Evolutionary conservation across 2,113 vertebrate species (phyloP).

Genomic region (Thymallus thymallus): DNA sequence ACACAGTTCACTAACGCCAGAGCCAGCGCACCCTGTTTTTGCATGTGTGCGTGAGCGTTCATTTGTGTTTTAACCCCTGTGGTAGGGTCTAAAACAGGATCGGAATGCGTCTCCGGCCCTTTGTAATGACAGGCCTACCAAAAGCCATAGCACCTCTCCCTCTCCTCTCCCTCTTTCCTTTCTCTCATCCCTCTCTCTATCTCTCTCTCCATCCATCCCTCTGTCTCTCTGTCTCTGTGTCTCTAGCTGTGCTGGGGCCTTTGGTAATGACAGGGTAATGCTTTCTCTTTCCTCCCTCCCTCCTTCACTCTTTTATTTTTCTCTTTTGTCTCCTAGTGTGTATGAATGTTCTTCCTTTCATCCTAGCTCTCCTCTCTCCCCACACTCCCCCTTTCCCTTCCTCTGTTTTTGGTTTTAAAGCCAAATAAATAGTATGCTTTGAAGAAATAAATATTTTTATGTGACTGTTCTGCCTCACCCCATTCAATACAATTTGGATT

Average conservation of each 20-base stretch:
- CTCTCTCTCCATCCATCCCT: not conserved
- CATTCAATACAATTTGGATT: conserved; percentile 55
- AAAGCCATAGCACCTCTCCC: conserved; percentile 73
- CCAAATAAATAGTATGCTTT: conserved; percentile 64
- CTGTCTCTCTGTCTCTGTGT: not conserved
- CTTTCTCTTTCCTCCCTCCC: not conserved
- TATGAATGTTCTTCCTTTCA: conserved; percentile 44
- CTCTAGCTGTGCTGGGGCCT: not conserved
- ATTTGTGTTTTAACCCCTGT: conserved; percentile 49
- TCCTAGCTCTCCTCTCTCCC: conserved; percentile 12
- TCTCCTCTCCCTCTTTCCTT: conserved; percentile 46
- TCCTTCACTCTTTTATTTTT: conserved; percentile 12
- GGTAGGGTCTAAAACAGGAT: conserved; percentile 74
- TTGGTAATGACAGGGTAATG: not conserved
- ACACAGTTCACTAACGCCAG: conserved; percentile 50
- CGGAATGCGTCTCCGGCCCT: conserved; percentile 70
- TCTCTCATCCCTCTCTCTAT: not conserved
- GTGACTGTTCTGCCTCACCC: conserved; percentile 35
- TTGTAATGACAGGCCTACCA: conserved; percentile 76
- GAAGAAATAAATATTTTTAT: conserved; percentile 68
- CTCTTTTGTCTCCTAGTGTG: conserved; percentile 51
- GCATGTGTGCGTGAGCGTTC: not conserved
- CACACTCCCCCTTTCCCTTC: conserved; percentile 13
- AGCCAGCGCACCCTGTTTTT: conserved; percentile 34
- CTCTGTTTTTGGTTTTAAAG: conserved; percentile 36